Evolutionary conservation across 2,888 invertebrate genomes (phyloP).

Genomic region (Hypolimnas misippus): DNA sequence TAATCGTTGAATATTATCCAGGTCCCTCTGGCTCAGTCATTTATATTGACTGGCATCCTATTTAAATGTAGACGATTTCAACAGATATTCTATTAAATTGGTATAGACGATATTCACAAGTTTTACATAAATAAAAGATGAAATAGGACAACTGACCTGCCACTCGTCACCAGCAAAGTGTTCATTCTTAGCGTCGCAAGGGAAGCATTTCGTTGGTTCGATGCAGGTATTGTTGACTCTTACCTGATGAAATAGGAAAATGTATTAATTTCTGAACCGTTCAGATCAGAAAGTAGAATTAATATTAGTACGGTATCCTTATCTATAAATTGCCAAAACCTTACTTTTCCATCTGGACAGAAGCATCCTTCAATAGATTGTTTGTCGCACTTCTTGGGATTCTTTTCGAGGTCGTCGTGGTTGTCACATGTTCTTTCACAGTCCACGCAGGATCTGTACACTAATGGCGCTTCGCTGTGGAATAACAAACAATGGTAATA

Average conservation of each 20-base stretch:
- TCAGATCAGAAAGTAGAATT: too few relatives aligned
- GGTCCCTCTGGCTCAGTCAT: too few relatives aligned
- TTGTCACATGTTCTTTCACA: conserved; percentile 88
- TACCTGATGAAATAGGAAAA: conserved; percentile 67
- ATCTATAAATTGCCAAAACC: neutral
- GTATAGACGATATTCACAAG: neutral
- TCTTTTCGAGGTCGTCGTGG: conserved; percentile 68
- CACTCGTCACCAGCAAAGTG: conserved; percentile 88
- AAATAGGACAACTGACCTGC: conserved; percentile 66
- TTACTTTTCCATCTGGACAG: conserved; percentile 90
- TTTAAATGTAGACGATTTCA: too few relatives aligned
- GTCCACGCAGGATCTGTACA: conserved; percentile 76
- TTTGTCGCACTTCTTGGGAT: conserved; percentile 74
- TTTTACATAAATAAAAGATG: neutral
- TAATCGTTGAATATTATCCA: too few relatives aligned
- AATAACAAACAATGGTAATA: neutral
- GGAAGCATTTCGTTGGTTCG: conserved; percentile 85
- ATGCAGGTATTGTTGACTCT: conserved; percentile 90
- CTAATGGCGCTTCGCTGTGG: conserved; percentile 61
- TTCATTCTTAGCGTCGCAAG: conserved; percentile 88
- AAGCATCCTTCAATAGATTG: conserved; percentile 90
- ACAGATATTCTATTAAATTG: too few relatives aligned
- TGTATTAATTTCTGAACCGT: too few relatives aligned
- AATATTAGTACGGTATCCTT: too few relatives aligned
- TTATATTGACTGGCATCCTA: too few relatives aligned